Percentiles rank a stretch among this genome's conserved stretches.
Conservation (phyloP, 1,140 invertebrate species). For the Trachelipus rathkii region DNA sequence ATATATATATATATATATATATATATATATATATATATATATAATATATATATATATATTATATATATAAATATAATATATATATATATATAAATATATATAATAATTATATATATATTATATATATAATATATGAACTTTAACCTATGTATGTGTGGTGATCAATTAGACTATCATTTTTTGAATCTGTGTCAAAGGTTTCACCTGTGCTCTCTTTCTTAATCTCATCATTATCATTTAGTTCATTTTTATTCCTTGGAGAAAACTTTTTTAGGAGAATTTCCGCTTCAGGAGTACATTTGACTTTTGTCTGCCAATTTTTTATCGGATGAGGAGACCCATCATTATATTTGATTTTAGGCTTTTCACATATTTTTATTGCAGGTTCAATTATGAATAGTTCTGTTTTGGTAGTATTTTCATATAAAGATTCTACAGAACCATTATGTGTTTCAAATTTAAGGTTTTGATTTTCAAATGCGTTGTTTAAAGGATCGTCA, state of each 20-base stretch:
- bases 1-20: no score
- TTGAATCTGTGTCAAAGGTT: background rate
- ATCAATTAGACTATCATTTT: background rate
- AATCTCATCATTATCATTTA: background rate
- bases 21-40: no score
- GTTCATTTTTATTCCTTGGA: background rate
- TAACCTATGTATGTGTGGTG: background rate
- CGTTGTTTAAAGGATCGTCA: background rate
- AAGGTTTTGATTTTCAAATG: background rate
- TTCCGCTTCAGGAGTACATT: slow-evolving; percentile 41
- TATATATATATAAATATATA: background rate
- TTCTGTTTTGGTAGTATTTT: slow-evolving; percentile 22
- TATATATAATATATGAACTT: background rate
- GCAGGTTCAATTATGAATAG: slow-evolving; percentile 2
- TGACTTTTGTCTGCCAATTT: slow-evolving; percentile 38
- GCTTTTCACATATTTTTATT: slow-evolving; percentile 5
- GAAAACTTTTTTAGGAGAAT: slow-evolving; percentile 31
- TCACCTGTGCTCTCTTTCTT: background rate
- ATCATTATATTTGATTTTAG: slow-evolving; percentile 13
- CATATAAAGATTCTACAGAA: slow-evolving; percentile 25
- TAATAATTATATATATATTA: background rate
- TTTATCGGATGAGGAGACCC: slow-evolving; percentile 42
- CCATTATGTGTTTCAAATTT: background rate
- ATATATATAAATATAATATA: no score
- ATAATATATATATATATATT: no score